Percentiles rank a stretch among this genome's conserved stretches.
These are phyloP conservation scores for Hydractinia symbiolongicarpus DNA, from an alignment of 30 jellyfish, hydroid and myxozoan genomes.

Conservation along the genomic window DNA sequence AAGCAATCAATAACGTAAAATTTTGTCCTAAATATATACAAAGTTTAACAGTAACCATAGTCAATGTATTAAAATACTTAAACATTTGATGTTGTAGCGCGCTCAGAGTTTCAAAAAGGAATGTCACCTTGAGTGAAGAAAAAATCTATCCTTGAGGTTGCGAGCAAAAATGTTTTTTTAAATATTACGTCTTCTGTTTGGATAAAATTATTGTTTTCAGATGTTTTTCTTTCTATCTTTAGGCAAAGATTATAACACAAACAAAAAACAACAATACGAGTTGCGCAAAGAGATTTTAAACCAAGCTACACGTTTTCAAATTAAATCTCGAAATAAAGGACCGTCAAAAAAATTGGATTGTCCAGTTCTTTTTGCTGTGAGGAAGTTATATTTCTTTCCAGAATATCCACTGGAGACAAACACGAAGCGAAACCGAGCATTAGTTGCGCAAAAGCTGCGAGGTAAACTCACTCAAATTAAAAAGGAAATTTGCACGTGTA, in stretches of 20 bases:
- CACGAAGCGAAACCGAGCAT: constrained; percentile 31
- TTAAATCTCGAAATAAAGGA: constrained; percentile 30
- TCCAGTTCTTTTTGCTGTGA: constrained; percentile 36
- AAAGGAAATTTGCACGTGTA: constrained; percentile 23
- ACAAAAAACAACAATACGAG: constrained; percentile 39
- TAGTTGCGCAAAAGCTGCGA: constrained; percentile 27
- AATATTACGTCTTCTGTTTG: too few species aligned
- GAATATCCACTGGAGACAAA: constrained; percentile 28
- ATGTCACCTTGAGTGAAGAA: too few species aligned
- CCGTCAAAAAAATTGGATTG: constrained; percentile 36
- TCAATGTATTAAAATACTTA: too few species aligned
- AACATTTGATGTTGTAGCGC: too few species aligned
- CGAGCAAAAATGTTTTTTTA: too few species aligned
- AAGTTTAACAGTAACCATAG: too few species aligned
- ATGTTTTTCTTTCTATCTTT: background rate
- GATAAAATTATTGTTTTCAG: too few species aligned
- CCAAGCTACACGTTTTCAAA: constrained; percentile 38
- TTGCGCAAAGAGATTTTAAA: constrained; percentile 25
- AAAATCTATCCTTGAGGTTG: too few species aligned
- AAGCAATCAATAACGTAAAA: too few species aligned
- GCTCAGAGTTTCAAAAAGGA: too few species aligned
- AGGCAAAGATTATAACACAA: constrained; percentile 34
- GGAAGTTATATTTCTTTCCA: constrained; percentile 28
- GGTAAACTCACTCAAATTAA: constrained; percentile 14
- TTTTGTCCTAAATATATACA: too few species aligned